phyloP scores from a whole-genome alignment of 2,797 vertebrate genomes.

The Smutsia gigantea region DNA sequence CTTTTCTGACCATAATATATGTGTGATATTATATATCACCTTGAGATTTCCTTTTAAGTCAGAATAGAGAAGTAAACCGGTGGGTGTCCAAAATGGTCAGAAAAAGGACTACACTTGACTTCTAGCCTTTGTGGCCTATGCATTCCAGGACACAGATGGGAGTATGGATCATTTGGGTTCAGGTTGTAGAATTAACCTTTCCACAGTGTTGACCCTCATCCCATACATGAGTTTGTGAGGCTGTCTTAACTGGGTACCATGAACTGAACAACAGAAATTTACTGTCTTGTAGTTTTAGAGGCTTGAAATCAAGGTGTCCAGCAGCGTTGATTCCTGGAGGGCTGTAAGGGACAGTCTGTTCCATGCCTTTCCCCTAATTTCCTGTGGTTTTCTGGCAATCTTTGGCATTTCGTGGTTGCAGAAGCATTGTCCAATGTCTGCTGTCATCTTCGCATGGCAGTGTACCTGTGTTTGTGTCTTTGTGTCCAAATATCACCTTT shows the following conservation, averaged over 20 bases:
- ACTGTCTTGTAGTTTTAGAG: background rate
- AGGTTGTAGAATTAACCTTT: background rate
- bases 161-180: background rate
- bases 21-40: background rate
- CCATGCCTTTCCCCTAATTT: background rate
- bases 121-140: background rate
- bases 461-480: background rate
- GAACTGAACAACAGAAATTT: background rate
- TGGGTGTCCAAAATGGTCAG: background rate
- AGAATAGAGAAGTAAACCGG: background rate
- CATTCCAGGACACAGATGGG: background rate
- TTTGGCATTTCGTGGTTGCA: background rate
- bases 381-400: background rate
- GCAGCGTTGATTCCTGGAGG: background rate
- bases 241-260: background rate
- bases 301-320: background rate
- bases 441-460: background rate
- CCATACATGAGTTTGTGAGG: background rate
- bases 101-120: background rate
- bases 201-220: background rate
- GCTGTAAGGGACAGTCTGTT: background rate
- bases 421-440: background rate
- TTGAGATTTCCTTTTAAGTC: background rate
- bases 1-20: background rate
- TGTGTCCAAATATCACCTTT: background rate